Percentiles rank a stretch among this genome's conserved stretches.
Evolutionary conservation across 92 coral and sea anemone species (phyloP).

Genomic region (Bergia puertoricense): DNA sequence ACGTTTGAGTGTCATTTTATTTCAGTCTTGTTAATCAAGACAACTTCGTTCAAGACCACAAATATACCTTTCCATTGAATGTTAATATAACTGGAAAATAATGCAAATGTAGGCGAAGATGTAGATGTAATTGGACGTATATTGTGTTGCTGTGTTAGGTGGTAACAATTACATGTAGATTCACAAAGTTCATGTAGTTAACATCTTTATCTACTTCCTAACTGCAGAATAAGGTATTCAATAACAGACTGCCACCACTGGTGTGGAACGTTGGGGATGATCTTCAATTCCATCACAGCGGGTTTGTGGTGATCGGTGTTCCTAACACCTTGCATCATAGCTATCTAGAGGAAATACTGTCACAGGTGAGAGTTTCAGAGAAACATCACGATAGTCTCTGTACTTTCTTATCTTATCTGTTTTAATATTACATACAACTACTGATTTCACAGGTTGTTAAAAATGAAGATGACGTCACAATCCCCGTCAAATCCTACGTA

Average conservation of each 20-base stretch:
- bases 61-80: no score
- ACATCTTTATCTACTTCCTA: not conserved
- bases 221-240: constrained; percentile 57
- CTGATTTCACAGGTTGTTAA: constrained; percentile 50
- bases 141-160: not conserved
- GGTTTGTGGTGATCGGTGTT: constrained; percentile 64
- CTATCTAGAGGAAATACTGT: constrained; percentile 56
- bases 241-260: constrained; percentile 53
- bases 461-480: constrained; percentile 27
- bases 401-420: not conserved
- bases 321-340: constrained; percentile 65
- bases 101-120: no score
- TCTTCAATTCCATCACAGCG: constrained; percentile 42
- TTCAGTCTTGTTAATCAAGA: no score
- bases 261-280: constrained; percentile 28
- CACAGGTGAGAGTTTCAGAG: constrained; percentile 53
- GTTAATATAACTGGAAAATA: no score
- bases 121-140: not conserved
- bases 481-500: constrained; percentile 43
- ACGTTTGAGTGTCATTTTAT: no score
- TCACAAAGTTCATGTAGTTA: not conserved
- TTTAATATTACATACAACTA: not conserved
- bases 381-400: not conserved
- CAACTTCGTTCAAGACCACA: no score
- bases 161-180: not conserved